Base-by-base conservation (phyloP, 2,888 invertebrate genomes). In the Notodonta dromedarius region DNA sequence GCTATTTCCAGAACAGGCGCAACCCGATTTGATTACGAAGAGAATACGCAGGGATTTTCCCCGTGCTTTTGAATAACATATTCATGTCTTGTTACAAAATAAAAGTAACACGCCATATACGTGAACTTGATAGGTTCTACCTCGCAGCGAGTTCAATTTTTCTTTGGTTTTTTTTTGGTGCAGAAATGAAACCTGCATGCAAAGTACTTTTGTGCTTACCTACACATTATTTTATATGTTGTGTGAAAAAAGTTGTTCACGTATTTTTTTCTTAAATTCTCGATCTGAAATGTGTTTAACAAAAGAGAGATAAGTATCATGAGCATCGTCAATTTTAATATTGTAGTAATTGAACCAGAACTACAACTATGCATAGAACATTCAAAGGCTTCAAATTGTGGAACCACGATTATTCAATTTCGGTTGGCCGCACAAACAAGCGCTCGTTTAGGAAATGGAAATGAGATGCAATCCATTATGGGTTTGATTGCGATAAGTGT, bases 41-140 rank as follows among this genome's bases (percentile, higher is more conserved):
- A n/a, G 56, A 40, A 56, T 61, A 59, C 57, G 56, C 42, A 60
- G 42, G 61, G n/a, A 8, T 56, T 64, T 48, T 42, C 44, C 32
- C 60, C 56, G 44, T 61, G 66, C 48, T 14, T 39, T 52, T 55
- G 42, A 65, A 69, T 69, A 70, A 66, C 57, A 64, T 74, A 73
- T 75, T 67, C 67, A 52, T 58, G 52, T 58, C 57, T 60, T 67
- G 75, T 63, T 61, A 61, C 60, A 16, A 24, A 69, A 73, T 65
- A 71, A 66, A 70, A 67, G 67, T 64, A n/a, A 12, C n/a, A 11
- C n/a, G 58, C 54, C 58, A 65, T 66, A 64, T 55, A 61, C 65
- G 66, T 58, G 61, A 53, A 71, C 66, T 63, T 73, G 69, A 63
- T 53, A 66, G 11, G 42, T 42, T 42, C 12, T 9, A 42, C 11